Base-by-base conservation (phyloP, 2,888 invertebrate genomes). In the Cremastinae sp. region DNA sequence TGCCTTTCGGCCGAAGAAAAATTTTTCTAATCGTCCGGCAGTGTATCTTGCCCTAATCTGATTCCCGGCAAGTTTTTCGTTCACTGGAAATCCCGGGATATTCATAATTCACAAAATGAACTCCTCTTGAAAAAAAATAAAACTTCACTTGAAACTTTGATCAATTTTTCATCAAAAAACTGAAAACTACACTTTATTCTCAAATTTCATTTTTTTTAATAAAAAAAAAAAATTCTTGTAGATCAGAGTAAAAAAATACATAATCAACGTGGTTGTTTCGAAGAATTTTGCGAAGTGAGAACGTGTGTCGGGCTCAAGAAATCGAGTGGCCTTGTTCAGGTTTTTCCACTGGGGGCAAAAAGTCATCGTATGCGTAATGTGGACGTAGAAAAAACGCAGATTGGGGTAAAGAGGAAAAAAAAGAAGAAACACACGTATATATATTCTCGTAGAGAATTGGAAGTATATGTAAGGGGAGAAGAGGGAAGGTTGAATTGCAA, bases 401-500 rank as follows among this genome's bases (percentile, higher is more conserved):
- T 64, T 28, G 55, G 28, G 43, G 39, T 53, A 59, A 58, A 68
- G 65, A 58, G 66, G 45, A 49, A 70, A 41, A 64, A 71, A 56
- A 64, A 58, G 73, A 65, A 69, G 73, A 41, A 61, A 20, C 70
- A 64, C 14, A 51, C n/a, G 49, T 20, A 65, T 22, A 37, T n/a
- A 55, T 59, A 18, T 35, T 18, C 39, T 39, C 58, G 45, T 22
- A 35, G 65, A 20, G 62, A 45, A 7, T 45, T 39, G 55, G 35
- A 22, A 35, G 37, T 39, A 20, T 39, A 37, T 20, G 51, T 12
- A 47, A 61, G 18, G 59, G 28, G 51, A 66, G 62, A 20, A 62
- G 55, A 61, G 28, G 78, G 20, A 68, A 74, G 73, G 69, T 74
- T 66, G 75, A 71, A 79, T 83, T 82, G 82, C 83, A 81, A 84